Percentiles rank a stretch among this genome's conserved stretches.
Conservation (phyloP, 2,797 vertebrate genomes). For the Xenentodon cancila region DNA sequence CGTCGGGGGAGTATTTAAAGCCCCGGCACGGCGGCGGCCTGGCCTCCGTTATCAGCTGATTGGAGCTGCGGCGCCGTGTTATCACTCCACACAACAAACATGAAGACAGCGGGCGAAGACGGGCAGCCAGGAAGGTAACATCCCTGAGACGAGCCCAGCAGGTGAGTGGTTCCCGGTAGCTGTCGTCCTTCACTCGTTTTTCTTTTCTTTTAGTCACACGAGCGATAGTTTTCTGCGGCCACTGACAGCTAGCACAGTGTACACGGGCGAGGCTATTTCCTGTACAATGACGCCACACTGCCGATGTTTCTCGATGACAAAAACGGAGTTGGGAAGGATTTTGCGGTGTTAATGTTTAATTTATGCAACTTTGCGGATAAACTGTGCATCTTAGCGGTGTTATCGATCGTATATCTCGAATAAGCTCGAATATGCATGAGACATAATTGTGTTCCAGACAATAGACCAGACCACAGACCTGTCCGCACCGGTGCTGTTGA, state of each 20-base stretch:
- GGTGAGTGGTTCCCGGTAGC: constrained; percentile 45
- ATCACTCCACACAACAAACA: constrained; percentile 1
- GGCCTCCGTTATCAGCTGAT: constrained; percentile 37
- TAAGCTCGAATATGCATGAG: too few species aligned
- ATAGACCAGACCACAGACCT: constrained; percentile 49
- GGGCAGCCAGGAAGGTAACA: background rate
- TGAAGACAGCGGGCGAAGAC: constrained; percentile 10
- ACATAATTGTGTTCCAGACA: constrained; percentile 34
- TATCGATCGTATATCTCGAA: too few species aligned
- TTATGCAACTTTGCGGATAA: too few species aligned
- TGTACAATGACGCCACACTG: too few species aligned
- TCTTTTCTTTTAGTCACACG: too few species aligned
- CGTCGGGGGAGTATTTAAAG: constrained; percentile 50
- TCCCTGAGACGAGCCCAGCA: background rate
- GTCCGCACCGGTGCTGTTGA: constrained; percentile 9
- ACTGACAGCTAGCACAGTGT: constrained; percentile 38
- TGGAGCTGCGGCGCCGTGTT: constrained; percentile 18
- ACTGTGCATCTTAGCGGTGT: too few species aligned
- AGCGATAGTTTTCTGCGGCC: background rate
- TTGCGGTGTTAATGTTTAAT: too few species aligned
- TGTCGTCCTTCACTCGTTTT: background rate
- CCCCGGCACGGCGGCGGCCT: constrained; percentile 50
- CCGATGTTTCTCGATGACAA: too few species aligned
- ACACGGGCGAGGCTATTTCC: too few species aligned
- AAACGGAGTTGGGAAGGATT: too few species aligned